Conservation (phyloP, 2,797 vertebrate genomes). For the Aeoliscus strigatus region DNA sequence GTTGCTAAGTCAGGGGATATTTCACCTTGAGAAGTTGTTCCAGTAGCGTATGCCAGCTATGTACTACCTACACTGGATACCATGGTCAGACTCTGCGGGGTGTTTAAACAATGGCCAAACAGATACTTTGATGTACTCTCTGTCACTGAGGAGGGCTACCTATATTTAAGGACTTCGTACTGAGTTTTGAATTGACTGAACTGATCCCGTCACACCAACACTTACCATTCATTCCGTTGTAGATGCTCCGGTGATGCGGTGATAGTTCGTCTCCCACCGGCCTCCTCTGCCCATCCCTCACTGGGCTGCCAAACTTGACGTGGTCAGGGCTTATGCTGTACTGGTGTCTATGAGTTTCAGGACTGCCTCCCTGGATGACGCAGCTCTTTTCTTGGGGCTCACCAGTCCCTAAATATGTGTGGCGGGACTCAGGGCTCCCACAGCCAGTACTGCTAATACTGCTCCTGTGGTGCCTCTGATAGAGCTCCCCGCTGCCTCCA, state of each 20-base stretch:
- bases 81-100: slow-evolving; percentile 72
- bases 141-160: slow-evolving; percentile 32
- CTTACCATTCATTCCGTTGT: slow-evolving; percentile 98
- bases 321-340: slow-evolving; percentile 85
- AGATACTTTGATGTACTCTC: slow-evolving; percentile 60
- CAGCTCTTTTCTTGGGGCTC: slow-evolving; percentile 88
- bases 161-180: no score
- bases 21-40: slow-evolving; percentile 75
- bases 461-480: slow-evolving; percentile 86
- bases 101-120: slow-evolving; percentile 66
- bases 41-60: slow-evolving; percentile 65
- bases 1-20: slow-evolving; percentile 56
- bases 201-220: slow-evolving; percentile 3
- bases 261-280: slow-evolving; percentile 84
- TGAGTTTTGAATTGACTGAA: no score
- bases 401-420: slow-evolving; percentile 76
- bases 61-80: slow-evolving; percentile 55
- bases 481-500: slow-evolving; percentile 83
- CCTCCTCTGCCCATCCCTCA: slow-evolving; percentile 87
- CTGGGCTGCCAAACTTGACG: slow-evolving; percentile 83
- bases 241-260: slow-evolving; percentile 89
- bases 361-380: slow-evolving; percentile 79
- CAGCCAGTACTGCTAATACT: slow-evolving; percentile 70
- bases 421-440: slow-evolving; percentile 86
- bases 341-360: slow-evolving; percentile 90